Percentiles rank a stretch among this genome's conserved stretches.
Evolutionary conservation across 1,140 invertebrate genomes (phyloP).

Genomic region (Ctenoplectra terminalis): DNA sequence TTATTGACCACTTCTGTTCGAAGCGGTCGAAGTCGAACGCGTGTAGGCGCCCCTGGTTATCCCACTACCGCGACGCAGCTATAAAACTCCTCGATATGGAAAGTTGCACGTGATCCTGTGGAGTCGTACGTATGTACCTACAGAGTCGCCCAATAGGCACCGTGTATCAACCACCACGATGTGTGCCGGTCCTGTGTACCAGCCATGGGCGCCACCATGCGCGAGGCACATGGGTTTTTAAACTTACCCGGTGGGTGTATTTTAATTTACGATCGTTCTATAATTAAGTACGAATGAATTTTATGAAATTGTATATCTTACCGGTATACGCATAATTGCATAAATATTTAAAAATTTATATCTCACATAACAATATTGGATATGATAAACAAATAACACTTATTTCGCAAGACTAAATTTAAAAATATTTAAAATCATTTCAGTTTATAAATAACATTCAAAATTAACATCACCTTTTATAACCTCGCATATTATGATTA

Average conservation of each 20-base stretch:
- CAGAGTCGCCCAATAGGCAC: conserved; percentile 52
- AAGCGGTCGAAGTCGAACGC: conserved; percentile 68
- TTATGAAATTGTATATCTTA: not conserved
- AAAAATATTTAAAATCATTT: too few relatives aligned
- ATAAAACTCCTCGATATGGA: conserved; percentile 74
- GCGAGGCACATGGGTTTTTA: not conserved
- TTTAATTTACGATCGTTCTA: too few relatives aligned
- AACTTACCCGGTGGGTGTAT: conserved; percentile 1
- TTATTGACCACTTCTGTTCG: conserved; percentile 66
- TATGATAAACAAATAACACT: not conserved
- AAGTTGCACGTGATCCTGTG: conserved; percentile 69
- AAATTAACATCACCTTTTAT: too few relatives aligned
- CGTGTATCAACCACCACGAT: conserved; percentile 50
- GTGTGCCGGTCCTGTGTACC: conserved; percentile 29
- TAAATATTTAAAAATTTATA: not conserved
- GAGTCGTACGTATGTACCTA: conserved; percentile 60
- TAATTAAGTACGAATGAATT: too few relatives aligned
- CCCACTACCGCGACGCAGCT: conserved; percentile 71
- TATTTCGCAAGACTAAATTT: not conserved
- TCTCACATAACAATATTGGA: not conserved
- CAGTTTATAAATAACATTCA: too few relatives aligned
- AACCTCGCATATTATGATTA: too few relatives aligned
- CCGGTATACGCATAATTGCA: not conserved
- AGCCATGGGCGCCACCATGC: conserved; percentile 50
- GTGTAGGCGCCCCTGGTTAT: conserved; percentile 77